phyloP scores from a whole-genome alignment of 2,797 vertebrate species.

The Chrosomus eos region DNA sequence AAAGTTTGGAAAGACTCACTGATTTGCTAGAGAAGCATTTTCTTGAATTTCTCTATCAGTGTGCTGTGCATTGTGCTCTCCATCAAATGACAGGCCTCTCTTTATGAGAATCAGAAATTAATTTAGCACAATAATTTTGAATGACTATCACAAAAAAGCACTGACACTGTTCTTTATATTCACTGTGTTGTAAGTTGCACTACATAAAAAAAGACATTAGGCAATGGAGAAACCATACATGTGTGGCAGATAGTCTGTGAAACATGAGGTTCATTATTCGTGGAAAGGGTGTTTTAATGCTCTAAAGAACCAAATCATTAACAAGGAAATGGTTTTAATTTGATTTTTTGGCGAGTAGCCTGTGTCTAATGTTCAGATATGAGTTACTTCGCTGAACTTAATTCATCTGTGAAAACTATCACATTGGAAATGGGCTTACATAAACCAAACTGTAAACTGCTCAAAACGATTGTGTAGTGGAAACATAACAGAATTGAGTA shows the following conservation, averaged over 20 bases:
- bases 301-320: neutral
- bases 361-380: neutral
- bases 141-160: neutral
- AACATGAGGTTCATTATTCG: constrained; percentile 1
- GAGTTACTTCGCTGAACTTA: neutral
- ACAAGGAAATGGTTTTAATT: neutral
- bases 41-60: neutral
- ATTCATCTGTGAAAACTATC: neutral
- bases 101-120: constrained; percentile 13
- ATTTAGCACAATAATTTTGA: neutral
- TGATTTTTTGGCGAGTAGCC: neutral
- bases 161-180: neutral
- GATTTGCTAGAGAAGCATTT: neutral
- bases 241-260: neutral
- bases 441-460: neutral
- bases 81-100: constrained; percentile 3
- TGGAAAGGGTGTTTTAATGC: constrained; percentile 2
- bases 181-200: neutral
- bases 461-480: neutral
- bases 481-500: neutral
- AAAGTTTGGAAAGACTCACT: neutral
- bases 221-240: constrained; percentile 2
- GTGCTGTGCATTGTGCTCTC: neutral
- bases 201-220: constrained; percentile 7
- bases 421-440: neutral